phyloP scores from a whole-genome alignment of 1,140 invertebrate species.

The Bradysia coprophila region DNA sequence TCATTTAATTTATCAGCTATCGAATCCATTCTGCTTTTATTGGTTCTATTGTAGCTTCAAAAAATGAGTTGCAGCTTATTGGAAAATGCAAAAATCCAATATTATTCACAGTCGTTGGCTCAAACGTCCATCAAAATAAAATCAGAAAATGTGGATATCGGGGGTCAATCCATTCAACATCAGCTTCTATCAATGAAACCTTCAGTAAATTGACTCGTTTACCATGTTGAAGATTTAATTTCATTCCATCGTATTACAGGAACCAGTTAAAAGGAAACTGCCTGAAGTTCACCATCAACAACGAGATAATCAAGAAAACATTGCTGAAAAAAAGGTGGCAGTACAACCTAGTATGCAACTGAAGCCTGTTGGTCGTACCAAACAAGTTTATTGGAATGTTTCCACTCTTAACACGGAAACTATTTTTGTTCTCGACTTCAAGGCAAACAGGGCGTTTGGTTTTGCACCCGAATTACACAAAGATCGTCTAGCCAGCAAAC shows the following conservation, averaged over 20 bases:
- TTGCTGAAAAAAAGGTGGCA: too few species aligned
- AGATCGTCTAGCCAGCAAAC: conserved; percentile 20
- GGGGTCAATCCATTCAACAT: too few species aligned
- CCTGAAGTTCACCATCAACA: conserved; percentile 3
- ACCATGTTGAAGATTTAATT: not conserved
- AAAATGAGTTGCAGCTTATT: conserved; percentile 21
- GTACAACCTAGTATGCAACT: not conserved
- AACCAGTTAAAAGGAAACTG: conserved; percentile 2
- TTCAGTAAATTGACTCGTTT: too few species aligned
- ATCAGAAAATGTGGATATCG: too few species aligned
- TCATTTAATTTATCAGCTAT: too few species aligned
- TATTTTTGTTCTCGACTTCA: conserved; percentile 20
- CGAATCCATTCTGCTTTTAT: too few species aligned
- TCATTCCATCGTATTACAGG: not conserved
- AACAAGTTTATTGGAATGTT: conserved; percentile 22
- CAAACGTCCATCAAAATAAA: too few species aligned
- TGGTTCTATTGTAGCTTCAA: conserved; percentile 9
- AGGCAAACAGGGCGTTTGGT: conserved; percentile 21
- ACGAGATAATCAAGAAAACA: conserved; percentile 3
- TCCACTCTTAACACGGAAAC: conserved; percentile 17
- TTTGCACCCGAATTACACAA: conserved; percentile 16
- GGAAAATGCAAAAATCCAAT: conserved; percentile 21
- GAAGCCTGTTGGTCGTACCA: conserved; percentile 10
- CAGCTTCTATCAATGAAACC: too few species aligned
- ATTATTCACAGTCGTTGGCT: conserved; percentile 2